Conservation (phyloP, 2,888 invertebrate species). For the Mythimna impura region DNA sequence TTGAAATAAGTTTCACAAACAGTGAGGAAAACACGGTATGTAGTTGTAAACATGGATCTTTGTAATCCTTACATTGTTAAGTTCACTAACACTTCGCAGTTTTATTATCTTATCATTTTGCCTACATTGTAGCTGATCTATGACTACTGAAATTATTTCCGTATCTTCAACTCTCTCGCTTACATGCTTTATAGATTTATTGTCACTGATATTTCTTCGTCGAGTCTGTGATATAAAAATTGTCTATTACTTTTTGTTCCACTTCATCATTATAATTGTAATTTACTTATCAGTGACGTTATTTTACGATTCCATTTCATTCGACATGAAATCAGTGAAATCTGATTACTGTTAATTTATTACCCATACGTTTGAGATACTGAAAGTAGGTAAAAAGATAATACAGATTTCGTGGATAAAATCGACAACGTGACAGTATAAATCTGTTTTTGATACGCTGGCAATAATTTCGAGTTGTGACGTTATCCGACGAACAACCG, state of each 20-base stretch:
- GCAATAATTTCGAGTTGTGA: not conserved
- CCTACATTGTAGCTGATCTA: constrained; percentile 22
- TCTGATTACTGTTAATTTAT: constrained; percentile 4
- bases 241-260: not conserved
- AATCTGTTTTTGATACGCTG: constrained; percentile 22
- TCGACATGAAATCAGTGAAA: constrained; percentile 18
- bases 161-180: constrained; percentile 1
- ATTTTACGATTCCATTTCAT: constrained; percentile 1
- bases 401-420: constrained; percentile 32
- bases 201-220: not conserved
- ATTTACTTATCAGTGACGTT: constrained; percentile 12
- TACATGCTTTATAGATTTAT: not conserved
- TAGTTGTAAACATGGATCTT: constrained; percentile 36
- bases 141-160: constrained; percentile 23
- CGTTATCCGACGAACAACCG: constrained; percentile 5
- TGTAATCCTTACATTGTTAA: constrained; percentile 36
- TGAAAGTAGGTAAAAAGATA: constrained; percentile 7
- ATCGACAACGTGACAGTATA: constrained; percentile 21
- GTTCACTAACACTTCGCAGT: constrained; percentile 54
- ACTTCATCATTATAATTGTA: not conserved
- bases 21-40: not conserved
- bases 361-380: constrained; percentile 1
- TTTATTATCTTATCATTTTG: constrained; percentile 51
- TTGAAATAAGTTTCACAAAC: constrained; percentile 11
- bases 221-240: not conserved